Evolutionary conservation across 2,888 invertebrate species (phyloP).

Genomic region (Cosmia pyralina): DNA sequence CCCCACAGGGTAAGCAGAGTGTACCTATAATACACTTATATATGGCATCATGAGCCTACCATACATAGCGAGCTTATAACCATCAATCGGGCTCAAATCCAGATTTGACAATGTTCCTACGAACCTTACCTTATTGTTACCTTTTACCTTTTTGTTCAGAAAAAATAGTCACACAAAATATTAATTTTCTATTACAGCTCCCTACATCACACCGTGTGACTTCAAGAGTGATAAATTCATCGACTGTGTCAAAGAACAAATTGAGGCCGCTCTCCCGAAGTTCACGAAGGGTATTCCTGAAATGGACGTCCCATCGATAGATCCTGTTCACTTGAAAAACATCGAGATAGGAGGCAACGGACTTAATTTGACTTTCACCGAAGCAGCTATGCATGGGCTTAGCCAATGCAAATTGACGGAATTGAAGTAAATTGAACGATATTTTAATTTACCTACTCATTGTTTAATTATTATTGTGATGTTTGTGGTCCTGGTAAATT

Average conservation of each 20-base stretch:
- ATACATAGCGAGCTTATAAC: neutral
- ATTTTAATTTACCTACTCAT: neutral
- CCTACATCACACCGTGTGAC: slow-evolving; percentile 81
- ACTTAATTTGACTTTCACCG: slow-evolving; percentile 76
- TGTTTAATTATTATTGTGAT: neutral
- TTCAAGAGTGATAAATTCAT: slow-evolving; percentile 69
- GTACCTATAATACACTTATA: neutral
- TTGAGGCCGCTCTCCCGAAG: slow-evolving; percentile 72
- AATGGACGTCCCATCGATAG: slow-evolving; percentile 80
- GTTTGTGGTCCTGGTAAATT: neutral
- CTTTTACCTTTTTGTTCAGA: neutral
- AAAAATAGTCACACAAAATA: neutral
- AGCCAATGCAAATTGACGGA: slow-evolving; percentile 74
- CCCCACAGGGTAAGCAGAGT: neutral
- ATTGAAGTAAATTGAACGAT: slow-evolving; percentile 76
- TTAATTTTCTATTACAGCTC: slow-evolving; percentile 75
- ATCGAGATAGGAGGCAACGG: slow-evolving; percentile 82
- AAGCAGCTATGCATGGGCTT: slow-evolving; percentile 81
- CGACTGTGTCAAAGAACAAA: slow-evolving; percentile 79
- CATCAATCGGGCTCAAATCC: neutral
- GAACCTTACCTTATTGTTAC: too few species aligned
- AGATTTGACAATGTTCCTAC: neutral
- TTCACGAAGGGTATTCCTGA: slow-evolving; percentile 84
- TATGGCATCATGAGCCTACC: neutral
- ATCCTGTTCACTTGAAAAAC: slow-evolving; percentile 81